phyloP scores from a whole-genome alignment of 2,888 invertebrate genomes.

The Netelia fuscicornis region DNA sequence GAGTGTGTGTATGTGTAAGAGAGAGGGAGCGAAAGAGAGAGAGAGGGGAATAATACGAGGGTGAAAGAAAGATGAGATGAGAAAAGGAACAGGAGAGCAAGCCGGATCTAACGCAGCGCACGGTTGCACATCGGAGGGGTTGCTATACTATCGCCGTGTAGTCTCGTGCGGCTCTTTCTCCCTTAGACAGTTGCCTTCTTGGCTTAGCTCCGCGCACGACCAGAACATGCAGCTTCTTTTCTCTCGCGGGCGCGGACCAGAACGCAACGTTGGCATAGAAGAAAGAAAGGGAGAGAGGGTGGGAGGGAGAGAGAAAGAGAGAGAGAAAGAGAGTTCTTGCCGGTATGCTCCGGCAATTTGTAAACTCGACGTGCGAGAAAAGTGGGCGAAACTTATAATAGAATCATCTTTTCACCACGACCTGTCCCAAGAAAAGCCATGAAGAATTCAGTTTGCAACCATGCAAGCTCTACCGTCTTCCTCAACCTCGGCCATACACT shows the following conservation, averaged over 20 bases:
- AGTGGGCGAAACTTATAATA: conserved; percentile 78
- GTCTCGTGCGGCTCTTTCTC: conserved; percentile 3
- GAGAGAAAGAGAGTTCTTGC: background rate
- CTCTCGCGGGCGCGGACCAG: conserved; percentile 30
- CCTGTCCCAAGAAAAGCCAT: conserved; percentile 73
- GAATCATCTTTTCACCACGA: conserved; percentile 78
- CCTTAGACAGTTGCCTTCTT: conserved; percentile 48
- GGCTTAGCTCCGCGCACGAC: conserved; percentile 22
- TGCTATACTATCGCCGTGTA: conserved; percentile 43
- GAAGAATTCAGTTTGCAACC: conserved; percentile 56
- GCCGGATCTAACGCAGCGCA: conserved; percentile 48
- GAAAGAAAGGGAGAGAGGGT: conserved; percentile 16
- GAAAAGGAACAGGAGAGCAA: conserved; percentile 28
- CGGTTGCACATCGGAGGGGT: conserved; percentile 58
- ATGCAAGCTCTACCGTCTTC: conserved; percentile 33
- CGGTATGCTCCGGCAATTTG: conserved; percentile 68
- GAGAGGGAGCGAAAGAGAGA: background rate
- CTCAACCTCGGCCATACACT: conserved; percentile 1
- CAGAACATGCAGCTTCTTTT: conserved; percentile 59
- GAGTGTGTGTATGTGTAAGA: conserved; percentile 3
- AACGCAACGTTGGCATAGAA: conserved; percentile 10
- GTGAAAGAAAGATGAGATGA: conserved; percentile 12
- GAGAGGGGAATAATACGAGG: conserved; percentile 11
- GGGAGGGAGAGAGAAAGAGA: conserved; percentile 16
- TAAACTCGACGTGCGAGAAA: conserved; percentile 72